Base-by-base conservation (phyloP, 2,888 invertebrate genomes). In the Unio delphinus region DNA sequence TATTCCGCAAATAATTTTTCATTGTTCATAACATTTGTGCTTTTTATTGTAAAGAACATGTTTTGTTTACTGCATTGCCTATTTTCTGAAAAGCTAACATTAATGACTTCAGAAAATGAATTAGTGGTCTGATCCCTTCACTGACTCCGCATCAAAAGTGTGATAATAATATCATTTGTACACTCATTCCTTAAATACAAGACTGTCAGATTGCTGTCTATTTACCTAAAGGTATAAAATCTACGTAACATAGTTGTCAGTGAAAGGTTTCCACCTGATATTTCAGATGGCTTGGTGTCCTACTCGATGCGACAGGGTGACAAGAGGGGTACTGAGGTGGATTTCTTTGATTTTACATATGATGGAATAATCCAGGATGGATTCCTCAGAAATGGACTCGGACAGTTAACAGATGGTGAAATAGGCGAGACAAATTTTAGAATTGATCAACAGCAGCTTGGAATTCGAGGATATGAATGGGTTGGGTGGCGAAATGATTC, bases 261-360 rank as follows among this genome's bases (percentile, higher is more conserved):
- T 59, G 26, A 23, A 23, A 26, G 18, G 26, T 59, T 59, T 59
- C 59, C 23, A 23, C 26, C 57, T 18, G 34, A 55, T 11, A 61
- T 67, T 23, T 69, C 92, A 94, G 96, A 95, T 86, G 95, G 95
- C 26, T 92, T 96, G 70, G 92, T 95, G 30, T 94, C 95, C 73
- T 97, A 97, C 91, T 93, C 95, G 57, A 95, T 96, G 94, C 95
- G 95, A n/a, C 95, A 95, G 89, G 96, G 96, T 26, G 95, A 95
- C 91, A 93, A 94, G 85, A 92, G 95, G 55, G 95, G 94, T 79
- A 93, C 93, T 80, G 94, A 93, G 64, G 93, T 95, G 90, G 95
- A 95, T 88, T 93, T 97, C 81, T 94, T 93, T 78, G 97, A 97
- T 90, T 93, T 93, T 76, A 93, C 94, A 26, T 97, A 97, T 91